phyloP scores from a whole-genome alignment of 92 coral and sea anemone genomes.

The Palythoa caribaeorum region DNA sequence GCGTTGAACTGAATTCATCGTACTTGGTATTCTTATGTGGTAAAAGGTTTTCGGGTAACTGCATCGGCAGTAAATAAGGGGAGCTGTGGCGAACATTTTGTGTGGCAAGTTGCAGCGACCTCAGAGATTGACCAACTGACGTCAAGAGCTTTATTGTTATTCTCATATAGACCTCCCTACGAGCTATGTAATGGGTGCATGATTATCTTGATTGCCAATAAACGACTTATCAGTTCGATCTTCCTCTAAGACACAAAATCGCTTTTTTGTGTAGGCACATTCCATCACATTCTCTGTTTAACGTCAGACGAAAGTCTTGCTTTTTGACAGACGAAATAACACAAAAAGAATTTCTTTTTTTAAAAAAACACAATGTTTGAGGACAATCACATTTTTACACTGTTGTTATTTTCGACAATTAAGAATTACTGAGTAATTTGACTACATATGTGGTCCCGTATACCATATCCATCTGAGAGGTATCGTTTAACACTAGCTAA shows the following conservation, averaged over 20 bases:
- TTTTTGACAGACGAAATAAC: neutral
- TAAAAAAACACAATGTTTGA: neutral
- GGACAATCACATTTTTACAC: neutral
- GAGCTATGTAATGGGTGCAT: constrained; percentile 59
- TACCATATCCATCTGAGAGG: constrained; percentile 5
- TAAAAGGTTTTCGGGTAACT: constrained; percentile 15
- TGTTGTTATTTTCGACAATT: neutral
- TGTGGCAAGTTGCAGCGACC: neutral
- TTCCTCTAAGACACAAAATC: constrained; percentile 23
- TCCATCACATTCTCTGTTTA: constrained; percentile 34
- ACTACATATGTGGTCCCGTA: neutral
- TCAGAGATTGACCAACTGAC: constrained; percentile 1
- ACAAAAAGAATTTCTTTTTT: neutral
- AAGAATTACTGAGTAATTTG: neutral
- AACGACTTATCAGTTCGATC: constrained; percentile 83
- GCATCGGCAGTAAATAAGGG: constrained; percentile 38
- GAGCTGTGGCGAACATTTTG: constrained; percentile 10
- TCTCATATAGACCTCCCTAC: constrained; percentile 88
- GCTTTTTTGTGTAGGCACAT: neutral
- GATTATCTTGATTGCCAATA: constrained; percentile 81
- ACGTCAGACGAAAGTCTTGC: neutral
- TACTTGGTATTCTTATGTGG: neutral
- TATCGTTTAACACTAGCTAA: constrained; percentile 24
- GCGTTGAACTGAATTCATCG: neutral
- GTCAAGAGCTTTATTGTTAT: constrained; percentile 10